phyloP scores from a whole-genome alignment of 2,113 vertebrate genomes.

The Crypturellus undulatus region DNA sequence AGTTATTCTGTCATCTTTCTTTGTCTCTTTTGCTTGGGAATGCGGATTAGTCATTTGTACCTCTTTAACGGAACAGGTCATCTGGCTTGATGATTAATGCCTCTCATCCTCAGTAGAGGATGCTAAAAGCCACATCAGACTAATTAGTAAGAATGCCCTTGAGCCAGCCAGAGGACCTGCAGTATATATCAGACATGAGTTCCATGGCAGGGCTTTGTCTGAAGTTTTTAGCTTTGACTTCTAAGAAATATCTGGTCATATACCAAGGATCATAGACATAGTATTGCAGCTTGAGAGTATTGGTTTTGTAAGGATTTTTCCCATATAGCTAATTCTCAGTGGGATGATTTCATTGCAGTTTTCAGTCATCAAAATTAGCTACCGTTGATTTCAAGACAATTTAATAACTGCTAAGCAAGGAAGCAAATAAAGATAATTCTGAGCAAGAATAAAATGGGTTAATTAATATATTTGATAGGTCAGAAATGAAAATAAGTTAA shows the following conservation, averaged over 20 bases:
- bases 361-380: not conserved
- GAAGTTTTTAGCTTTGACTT: not conserved
- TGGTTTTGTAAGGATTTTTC: not conserved
- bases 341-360: not conserved
- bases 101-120: slow-evolving; percentile 23
- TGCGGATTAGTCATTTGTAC: not conserved
- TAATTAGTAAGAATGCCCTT: slow-evolving; percentile 41
- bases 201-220: not conserved
- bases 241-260: not conserved
- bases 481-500: not conserved
- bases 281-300: not conserved
- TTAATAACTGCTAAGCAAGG: not conserved
- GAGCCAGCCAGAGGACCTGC: not conserved
- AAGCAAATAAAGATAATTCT: not conserved
- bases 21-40: slow-evolving; percentile 1
- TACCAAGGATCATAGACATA: not conserved
- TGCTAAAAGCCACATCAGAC: slow-evolving; percentile 20
- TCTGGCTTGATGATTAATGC: slow-evolving; percentile 25
- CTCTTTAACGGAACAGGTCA: slow-evolving; percentile 19
- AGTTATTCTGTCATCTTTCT: not conserved
- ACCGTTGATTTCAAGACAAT: not conserved
- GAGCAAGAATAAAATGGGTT: not conserved
- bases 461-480: not conserved
- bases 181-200: not conserved
- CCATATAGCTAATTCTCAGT: not conserved